Evolutionary conservation across 53 echinoderm and acorn worm species (phyloP).

Genomic region (Glandiceps talaboti): DNA sequence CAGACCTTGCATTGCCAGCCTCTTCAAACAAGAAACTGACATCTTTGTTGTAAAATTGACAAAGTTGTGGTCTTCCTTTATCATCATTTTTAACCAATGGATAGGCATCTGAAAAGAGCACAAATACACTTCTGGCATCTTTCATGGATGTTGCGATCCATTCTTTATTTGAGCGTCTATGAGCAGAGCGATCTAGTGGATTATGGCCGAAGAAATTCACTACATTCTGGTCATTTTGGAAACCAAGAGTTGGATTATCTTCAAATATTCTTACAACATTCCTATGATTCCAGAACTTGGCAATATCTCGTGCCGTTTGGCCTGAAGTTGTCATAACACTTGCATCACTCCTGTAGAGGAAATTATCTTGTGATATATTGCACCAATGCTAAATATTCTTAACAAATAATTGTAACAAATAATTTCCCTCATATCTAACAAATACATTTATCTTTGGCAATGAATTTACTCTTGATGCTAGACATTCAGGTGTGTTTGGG

Average conservation of each 20-base stretch:
- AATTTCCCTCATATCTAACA: no score
- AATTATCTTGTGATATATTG: no score
- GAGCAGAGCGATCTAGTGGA: constrained; percentile 52
- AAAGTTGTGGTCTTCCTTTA: constrained; percentile 35
- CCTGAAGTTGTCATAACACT: constrained; percentile 37
- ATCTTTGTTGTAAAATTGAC: constrained; percentile 38
- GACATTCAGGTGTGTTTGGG: no score
- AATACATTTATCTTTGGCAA: no score
- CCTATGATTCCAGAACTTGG: constrained; percentile 84
- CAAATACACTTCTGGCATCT: constrained; percentile 32
- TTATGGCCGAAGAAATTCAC: constrained; percentile 76
- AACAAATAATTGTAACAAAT: no score
- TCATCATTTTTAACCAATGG: constrained; percentile 45
- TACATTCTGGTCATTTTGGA: constrained; percentile 13
- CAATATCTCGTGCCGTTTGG: constrained; percentile 80
- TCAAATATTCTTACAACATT: background rate
- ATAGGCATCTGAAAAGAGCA: constrained; percentile 32
- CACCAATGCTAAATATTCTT: no score
- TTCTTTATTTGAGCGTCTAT: constrained; percentile 37
- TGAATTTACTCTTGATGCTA: no score
- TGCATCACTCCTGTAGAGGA: background rate
- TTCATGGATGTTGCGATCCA: constrained; percentile 47
- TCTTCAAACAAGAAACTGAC: constrained; percentile 12
- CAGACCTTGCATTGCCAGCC: background rate
- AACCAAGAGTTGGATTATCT: background rate